A percentile compares a stretch with the other conserved stretches of the same genome.
phyloP scores from a whole-genome alignment of 2,888 invertebrate genomes.

The Euzophera pinguis region DNA sequence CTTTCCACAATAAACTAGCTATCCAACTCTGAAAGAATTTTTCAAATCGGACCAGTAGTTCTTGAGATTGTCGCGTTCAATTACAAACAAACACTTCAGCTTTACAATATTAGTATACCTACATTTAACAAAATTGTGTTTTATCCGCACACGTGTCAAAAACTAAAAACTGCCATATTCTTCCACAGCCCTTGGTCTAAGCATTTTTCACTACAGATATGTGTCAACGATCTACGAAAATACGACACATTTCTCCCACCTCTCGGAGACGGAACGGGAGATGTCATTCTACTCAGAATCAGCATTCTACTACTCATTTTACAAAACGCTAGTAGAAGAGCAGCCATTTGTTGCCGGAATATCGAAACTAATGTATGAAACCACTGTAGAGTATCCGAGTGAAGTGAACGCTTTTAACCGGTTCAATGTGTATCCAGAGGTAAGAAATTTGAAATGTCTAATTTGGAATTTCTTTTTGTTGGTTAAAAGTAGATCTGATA shows the following conservation, averaged over 20 bases:
- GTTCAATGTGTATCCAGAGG: conserved; percentile 93
- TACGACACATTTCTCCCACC: conserved; percentile 89
- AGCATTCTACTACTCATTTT: conserved; percentile 94
- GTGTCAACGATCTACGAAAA: conserved; percentile 89
- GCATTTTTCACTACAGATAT: conserved; percentile 82
- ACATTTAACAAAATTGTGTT: conserved; percentile 16
- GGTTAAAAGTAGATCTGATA: too few species aligned
- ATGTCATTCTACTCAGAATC: conserved; percentile 92
- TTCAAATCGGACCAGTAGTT: too few species aligned
- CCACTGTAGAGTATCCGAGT: conserved; percentile 89
- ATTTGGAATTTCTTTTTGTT: neutral
- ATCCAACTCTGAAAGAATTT: too few species aligned
- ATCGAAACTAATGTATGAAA: conserved; percentile 83
- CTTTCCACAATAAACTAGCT: too few species aligned
- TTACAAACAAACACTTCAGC: too few species aligned
- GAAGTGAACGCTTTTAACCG: conserved; percentile 89
- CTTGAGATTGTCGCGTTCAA: too few species aligned
- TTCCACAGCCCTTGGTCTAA: conserved; percentile 77
- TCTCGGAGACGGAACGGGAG: conserved; percentile 91
- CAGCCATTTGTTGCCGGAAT: conserved; percentile 81
- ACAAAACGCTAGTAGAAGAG: conserved; percentile 88
- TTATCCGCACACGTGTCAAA: too few species aligned
- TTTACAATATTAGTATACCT: neutral
- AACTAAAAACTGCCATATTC: neutral
- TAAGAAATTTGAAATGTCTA: conserved; percentile 54